Evolutionary conservation across 2,888 invertebrate genomes (phyloP), one percentile per base, ranked within the genome.

Genomic region (Drosophila hamatofila): DNA sequence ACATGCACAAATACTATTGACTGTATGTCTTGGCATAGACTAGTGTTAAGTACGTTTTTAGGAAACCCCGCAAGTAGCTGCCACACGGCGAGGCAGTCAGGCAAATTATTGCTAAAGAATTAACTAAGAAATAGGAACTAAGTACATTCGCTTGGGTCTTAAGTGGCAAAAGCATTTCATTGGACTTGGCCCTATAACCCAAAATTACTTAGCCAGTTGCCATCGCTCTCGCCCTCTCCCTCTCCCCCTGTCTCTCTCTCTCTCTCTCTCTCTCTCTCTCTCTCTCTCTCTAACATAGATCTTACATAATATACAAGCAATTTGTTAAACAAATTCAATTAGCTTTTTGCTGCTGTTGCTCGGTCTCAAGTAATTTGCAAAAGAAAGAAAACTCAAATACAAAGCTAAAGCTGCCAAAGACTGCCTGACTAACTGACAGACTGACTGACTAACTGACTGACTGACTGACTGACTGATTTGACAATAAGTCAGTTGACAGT

Each of bases 101-200:
- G 82, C 82, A 79, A 80, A 79, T 80, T 80, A 80, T 80, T 82
- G 80, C 63, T 25, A 60, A 56, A 68, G 78, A 57, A 80, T 78
- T 77, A 78, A 76, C 60, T 58, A 41, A 67, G 58, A 63, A 55
- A 44, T 42, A 70, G 55, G 65, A 60, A 74, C 75, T 76, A 64
- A 75, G 62, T 35, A 75, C 75, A 70, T 70, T 39, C 55, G 66
- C 56, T 80, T 54, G 77, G 71, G 77, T 71, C 80, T 78, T 77
- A 80, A 77, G 76, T 75, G 75, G 16, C 48, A 35, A 56, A 59
- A n/a, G 70, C 75, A 77, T 78, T 78, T 78, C 80, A 72, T 76
- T 80, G 78, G 46, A 78, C 78, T 80, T 78, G 78, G 78, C 78
- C 80, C 78, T 80, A 72, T 80, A 78, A 78, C 80, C 78, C 78